Conservation (phyloP, 2,888 invertebrate species). For the Hirtodrosophila duncani region DNA sequence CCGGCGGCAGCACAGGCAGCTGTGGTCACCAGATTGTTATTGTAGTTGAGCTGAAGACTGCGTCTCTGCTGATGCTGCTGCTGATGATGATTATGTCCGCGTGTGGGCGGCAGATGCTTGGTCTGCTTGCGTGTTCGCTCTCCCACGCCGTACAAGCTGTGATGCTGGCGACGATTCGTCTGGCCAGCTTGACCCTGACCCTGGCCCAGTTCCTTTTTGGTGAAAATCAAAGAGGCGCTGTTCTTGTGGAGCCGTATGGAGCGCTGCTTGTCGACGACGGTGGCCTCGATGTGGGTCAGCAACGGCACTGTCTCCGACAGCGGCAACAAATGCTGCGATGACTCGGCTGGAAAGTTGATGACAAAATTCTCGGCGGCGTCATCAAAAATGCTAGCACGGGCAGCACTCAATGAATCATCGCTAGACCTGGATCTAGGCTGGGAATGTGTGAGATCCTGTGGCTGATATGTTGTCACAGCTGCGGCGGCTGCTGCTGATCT, state of each 20-base stretch:
- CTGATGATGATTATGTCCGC: constrained; percentile 46
- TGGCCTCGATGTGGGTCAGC: constrained; percentile 74
- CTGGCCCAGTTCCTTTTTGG: constrained; percentile 72
- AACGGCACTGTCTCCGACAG: constrained; percentile 77
- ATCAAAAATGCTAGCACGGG: constrained; percentile 62
- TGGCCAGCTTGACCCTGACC: constrained; percentile 11
- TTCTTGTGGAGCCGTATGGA: constrained; percentile 76
- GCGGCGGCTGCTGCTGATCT: constrained; percentile 43
- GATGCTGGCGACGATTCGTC: constrained; percentile 51
- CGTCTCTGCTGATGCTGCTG: constrained; percentile 74
- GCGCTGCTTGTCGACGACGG: constrained; percentile 71
- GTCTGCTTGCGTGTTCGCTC: constrained; percentile 48
- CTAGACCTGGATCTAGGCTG: constrained; percentile 51
- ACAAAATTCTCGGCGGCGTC: constrained; percentile 75
- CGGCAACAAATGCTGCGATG: constrained; percentile 64
- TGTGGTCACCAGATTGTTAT: constrained; percentile 71
- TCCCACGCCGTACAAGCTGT: constrained; percentile 55
- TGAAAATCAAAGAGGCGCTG: constrained; percentile 77
- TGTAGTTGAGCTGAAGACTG: constrained; percentile 76
- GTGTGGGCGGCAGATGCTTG: constrained; percentile 56
- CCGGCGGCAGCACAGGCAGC: constrained; percentile 43
- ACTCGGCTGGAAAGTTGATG: constrained; percentile 74
- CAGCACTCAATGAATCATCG: constrained; percentile 51
- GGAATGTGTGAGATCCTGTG: constrained; percentile 35
- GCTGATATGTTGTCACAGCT: constrained; percentile 46